Base-by-base conservation (phyloP, 1,140 invertebrate species). In the Acromyrmex echinatior region DNA sequence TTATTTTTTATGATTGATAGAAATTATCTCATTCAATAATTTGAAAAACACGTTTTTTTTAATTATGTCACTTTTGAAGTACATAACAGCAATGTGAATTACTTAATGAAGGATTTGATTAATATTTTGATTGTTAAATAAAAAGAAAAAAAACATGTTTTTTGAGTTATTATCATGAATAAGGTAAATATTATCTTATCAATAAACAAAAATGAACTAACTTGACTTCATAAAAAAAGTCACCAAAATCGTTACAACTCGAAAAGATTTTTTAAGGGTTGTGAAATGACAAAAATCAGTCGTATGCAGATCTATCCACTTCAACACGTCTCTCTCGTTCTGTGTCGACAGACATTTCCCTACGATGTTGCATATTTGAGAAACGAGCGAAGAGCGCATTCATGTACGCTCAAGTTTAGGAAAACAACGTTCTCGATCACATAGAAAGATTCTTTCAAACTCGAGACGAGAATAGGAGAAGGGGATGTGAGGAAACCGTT, bases 371-470 rank as follows among this genome's bases (percentile, higher is more conserved):
- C 79, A 60, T 73, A 82, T 71, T 82, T 82, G 80, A 74, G 14
- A 74, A 74, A 82, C 56, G 68, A 49, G 56, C 18, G 12, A 82
- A n/a, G 7, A 16, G 68, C 71, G 39, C 68, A 49, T 31, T 12
- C 56, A 56, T 60, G 31, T 60, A 74, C 25, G 70, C 7, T 74
- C 80, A 56, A 74, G 70, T 71, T 82, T 82, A 82, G 39, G 80
- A 82, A 82, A 82, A 82, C 80, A 82, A 82, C 80, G n/a, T 82
- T 56, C 39, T 82, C 80, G 80, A 82, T 82, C 80, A 74, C 80
- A 68, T 49, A 56, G 56, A 82, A 82, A 82, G 80, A 82, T 82
- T 73, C 25, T 74, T 74, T 25, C 25, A 39, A 82, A 74, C 2
- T 21, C 39, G 12, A 18, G 49, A 16, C 49, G 49, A 10, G 5